These are phyloP conservation scores for Mus caroli DNA, from an alignment of 2,797 vertebrate genomes.

Conservation along the genomic window DNA sequence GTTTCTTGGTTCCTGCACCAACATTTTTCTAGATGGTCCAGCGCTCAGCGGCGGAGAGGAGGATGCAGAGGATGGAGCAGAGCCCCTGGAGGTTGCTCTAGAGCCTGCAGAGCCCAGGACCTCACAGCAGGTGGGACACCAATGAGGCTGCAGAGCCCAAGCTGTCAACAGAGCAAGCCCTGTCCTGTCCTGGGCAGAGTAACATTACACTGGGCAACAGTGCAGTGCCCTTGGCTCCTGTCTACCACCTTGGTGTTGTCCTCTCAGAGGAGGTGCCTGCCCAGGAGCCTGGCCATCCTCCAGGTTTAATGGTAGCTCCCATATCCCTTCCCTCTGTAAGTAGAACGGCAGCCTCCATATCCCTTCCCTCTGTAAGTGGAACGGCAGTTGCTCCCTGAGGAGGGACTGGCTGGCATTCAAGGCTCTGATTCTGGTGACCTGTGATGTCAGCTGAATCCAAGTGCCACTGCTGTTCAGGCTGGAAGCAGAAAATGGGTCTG, in stretches of 20 bases:
- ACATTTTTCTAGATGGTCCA: neutral
- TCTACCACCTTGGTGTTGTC: neutral
- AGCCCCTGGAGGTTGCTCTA: conserved; percentile 67
- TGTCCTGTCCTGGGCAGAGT: neutral
- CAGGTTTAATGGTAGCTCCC: no score
- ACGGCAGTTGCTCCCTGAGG: neutral
- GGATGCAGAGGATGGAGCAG: conserved; percentile 51
- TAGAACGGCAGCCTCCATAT: neutral
- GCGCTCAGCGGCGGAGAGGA: rapidly evolving
- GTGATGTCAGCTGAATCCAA: neutral
- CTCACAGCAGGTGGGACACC: conserved; percentile 86
- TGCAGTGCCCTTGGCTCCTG: neutral
- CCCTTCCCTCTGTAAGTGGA: neutral
- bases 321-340: no score
- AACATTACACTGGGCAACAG: rapidly evolving
- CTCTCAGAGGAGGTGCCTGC: neutral
- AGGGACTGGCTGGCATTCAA: neutral
- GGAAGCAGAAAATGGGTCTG: neutral
- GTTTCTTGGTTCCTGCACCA: neutral
- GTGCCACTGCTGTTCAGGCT: neutral
- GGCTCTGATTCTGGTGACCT: neutral
- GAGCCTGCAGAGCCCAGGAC: conserved; percentile 83
- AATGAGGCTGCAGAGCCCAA: rapidly evolving
- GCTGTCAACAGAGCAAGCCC: neutral
- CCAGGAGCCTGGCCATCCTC: neutral